Conservation (phyloP, 2,797 vertebrate species). For the Borostomias antarcticus region DNA sequence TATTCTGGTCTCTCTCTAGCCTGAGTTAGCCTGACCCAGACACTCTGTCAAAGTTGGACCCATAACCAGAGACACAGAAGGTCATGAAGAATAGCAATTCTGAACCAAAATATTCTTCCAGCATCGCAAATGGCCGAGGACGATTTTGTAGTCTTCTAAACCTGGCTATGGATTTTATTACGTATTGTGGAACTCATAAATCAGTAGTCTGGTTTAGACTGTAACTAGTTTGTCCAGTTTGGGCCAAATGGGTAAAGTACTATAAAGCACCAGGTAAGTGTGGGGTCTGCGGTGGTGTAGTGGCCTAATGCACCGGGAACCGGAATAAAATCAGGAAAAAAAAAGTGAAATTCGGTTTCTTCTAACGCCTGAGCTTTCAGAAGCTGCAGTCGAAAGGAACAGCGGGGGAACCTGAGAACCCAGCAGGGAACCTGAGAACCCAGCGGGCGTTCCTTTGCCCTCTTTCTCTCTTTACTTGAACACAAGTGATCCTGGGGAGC, state of each 20-base stretch:
- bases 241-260: not conserved
- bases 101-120: not conserved
- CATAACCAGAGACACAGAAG: not conserved
- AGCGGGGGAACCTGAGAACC: too few relatives aligned
- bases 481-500: slow-evolving; percentile 1
- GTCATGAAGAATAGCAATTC: not conserved
- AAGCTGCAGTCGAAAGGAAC: too few relatives aligned
- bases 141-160: not conserved
- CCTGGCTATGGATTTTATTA: too few relatives aligned
- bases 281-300: too few relatives aligned
- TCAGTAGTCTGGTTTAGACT: not conserved
- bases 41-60: not conserved
- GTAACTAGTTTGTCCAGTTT: not conserved
- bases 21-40: too few relatives aligned
- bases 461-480: not conserved
- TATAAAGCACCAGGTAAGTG: too few relatives aligned
- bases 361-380: too few relatives aligned
- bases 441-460: not conserved
- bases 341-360: too few relatives aligned
- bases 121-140: not conserved
- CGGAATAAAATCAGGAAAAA: not conserved
- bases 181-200: not conserved
- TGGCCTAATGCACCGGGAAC: too few relatives aligned
- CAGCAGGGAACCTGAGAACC: not conserved
- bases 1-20: slow-evolving; percentile 8